A percentile compares a stretch with the other conserved stretches of the same genome.
Conservation (phyloP, 30 jellyfish, hydroid and myxozoan species). For the Cassiopea xamachana region DNA sequence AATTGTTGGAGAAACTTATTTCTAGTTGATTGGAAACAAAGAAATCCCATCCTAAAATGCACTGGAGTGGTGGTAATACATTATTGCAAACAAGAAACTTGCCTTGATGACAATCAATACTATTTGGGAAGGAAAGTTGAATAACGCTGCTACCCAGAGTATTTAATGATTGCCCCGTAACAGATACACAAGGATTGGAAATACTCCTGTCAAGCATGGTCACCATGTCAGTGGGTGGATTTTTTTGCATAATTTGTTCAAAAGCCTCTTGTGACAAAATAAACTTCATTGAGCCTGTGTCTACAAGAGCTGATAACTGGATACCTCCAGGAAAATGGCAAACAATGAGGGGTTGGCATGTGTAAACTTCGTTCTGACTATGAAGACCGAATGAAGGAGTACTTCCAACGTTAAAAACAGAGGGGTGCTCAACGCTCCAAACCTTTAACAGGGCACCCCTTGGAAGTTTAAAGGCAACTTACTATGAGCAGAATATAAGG, state of each 20-base stretch:
- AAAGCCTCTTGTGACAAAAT: conserved; percentile 21
- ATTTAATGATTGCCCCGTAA: not conserved
- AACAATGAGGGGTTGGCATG: conserved; percentile 38
- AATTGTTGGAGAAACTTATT: not conserved
- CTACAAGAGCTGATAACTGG: conserved; percentile 30
- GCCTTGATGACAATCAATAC: not conserved
- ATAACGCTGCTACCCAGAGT: not conserved
- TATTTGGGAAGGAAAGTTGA: not conserved
- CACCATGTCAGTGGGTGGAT: not conserved
- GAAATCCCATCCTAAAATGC: conserved; percentile 45
- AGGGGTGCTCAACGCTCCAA: conserved; percentile 56
- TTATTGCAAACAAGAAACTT: conserved; percentile 19
- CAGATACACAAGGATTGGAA: conserved; percentile 31
- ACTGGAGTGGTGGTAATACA: conserved; percentile 17
- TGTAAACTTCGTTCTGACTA: conserved; percentile 1
- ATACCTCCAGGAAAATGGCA: conserved; percentile 18
- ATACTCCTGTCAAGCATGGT: conserved; percentile 1
- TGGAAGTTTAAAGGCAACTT: conserved; percentile 28
- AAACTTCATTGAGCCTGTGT: conserved; percentile 39
- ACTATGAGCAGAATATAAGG: not conserved
- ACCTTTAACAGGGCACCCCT: conserved; percentile 42
- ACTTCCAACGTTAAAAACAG: conserved; percentile 14
- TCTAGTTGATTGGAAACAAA: conserved; percentile 12
- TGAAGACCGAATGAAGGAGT: not conserved
- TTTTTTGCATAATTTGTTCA: not conserved